Base-by-base conservation (phyloP, 2,888 invertebrate species). In the Ganaspis brasiliensis region DNA sequence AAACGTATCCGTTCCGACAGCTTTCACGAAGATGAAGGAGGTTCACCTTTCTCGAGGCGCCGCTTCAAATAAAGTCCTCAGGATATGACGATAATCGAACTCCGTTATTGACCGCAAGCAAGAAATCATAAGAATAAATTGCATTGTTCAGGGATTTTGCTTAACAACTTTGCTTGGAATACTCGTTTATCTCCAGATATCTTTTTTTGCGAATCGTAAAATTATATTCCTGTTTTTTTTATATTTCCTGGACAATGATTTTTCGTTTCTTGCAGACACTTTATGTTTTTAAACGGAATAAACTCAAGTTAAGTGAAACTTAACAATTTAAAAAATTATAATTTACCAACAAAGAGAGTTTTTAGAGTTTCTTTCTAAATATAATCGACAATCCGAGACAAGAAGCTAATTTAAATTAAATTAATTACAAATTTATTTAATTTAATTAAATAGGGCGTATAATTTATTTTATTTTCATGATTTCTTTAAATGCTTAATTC, bases 21-120 rank as follows among this genome's bases (percentile, higher is more conserved):
- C 86, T 86, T 86, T 86, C 86, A 86, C 86, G 83, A 84, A 84
- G 85, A 86, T 84, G 75, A 86, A 83, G 82, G 82, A 81, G 75
- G 77, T 76, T 55, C 49, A 78, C 31, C 72, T 37, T 75, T 37
- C 72, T 76, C 80, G 67, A 77, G 80, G 56, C 24, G 77, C 77
- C 77, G 74, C 77, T 75, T 81, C 61, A 56, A 80, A 80, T 72
- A 70, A 73, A 49, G 74, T 71, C 74, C 49, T 12, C 49, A 57
- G 73, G 77, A 61, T 76, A 77, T 81, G 75, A 78, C 76, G 83
- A 79, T 81, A 80, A 82, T 82, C 81, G 83, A 76, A 80, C 78
- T 67, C 67, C 67, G 67, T 67, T 45, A 40, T 45, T 67, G 40
- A 67, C 67, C 67, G 67, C 67, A 67, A 67, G 67, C 67, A 67